Percentiles rank a stretch among this genome's conserved stretches.
Evolutionary conservation across 2,888 invertebrate genomes (phyloP).

Genomic region (Notocelia uddmanniana): DNA sequence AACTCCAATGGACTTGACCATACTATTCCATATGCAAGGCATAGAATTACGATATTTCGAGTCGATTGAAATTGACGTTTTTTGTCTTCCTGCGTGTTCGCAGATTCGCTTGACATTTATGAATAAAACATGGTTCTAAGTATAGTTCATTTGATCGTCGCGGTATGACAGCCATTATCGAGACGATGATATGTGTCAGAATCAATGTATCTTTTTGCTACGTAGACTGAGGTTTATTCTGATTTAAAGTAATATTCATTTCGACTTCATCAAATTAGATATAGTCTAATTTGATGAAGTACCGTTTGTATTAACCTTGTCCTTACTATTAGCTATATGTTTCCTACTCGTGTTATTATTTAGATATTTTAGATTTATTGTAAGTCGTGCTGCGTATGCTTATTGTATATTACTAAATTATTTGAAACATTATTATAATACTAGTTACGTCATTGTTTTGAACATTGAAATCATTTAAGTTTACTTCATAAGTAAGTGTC

Average conservation of each 20-base stretch:
- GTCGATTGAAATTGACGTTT: constrained; percentile 27
- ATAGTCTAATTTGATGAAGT: too few species aligned
- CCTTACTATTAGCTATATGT: too few species aligned
- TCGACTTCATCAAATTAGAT: not conserved
- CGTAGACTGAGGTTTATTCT: not conserved
- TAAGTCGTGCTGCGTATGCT: too few species aligned
- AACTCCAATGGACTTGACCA: not conserved
- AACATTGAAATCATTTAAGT: too few species aligned
- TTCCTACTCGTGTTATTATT: too few species aligned
- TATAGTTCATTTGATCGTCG: constrained; percentile 34
- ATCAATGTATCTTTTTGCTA: constrained; percentile 4
- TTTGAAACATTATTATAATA: too few species aligned
- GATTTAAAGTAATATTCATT: not conserved
- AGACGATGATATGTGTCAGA: constrained; percentile 8
- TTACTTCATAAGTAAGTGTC: too few species aligned
- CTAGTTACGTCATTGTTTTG: too few species aligned
- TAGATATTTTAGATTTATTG: too few species aligned
- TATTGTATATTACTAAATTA: too few species aligned
- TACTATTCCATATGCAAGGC: constrained; percentile 31
- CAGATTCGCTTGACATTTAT: constrained; percentile 34
- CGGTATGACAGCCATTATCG: constrained; percentile 14
- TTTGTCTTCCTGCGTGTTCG: constrained; percentile 21
- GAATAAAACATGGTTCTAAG: constrained; percentile 43
- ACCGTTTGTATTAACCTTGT: too few species aligned
- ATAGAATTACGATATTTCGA: constrained; percentile 20